Conservation (phyloP, 2,113 vertebrate species). For the Haplochromis vanheusdeni region DNA sequence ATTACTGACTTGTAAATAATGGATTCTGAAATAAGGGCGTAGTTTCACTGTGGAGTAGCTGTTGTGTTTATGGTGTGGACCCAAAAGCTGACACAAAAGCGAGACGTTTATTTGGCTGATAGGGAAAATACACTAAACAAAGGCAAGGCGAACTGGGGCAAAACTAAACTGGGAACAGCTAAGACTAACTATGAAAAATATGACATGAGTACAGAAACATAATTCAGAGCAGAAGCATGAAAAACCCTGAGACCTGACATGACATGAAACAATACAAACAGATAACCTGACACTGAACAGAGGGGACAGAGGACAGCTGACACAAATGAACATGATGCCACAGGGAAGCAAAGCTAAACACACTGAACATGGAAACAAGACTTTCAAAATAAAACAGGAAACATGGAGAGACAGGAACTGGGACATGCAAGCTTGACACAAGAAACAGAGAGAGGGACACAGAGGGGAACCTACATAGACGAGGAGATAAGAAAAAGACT, state of each 20-base stretch:
- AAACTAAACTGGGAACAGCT: not conserved
- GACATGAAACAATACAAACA: not conserved
- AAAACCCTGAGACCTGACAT: not conserved
- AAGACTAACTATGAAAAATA: not conserved
- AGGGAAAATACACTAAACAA: not conserved
- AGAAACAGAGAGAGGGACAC: not conserved
- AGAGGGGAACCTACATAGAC: not conserved
- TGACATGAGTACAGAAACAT: not conserved
- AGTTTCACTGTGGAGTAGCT: not conserved
- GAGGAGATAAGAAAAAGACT: not conserved
- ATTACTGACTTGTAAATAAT: not conserved
- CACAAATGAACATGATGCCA: not conserved
- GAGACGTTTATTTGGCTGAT: not conserved
- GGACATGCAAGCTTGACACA: not conserved
- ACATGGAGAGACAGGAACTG: not conserved
- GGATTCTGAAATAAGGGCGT: not conserved
- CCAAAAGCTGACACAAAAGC: not conserved
- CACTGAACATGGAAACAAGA: not conserved
- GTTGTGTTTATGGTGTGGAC: not conserved
- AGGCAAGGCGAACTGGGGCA: not conserved
- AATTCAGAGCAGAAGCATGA: not conserved
- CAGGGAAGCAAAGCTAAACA: not conserved
- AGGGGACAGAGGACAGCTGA: not conserved
- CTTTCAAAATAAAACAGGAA: not conserved
- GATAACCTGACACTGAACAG: not conserved